Percentiles rank a stretch among this genome's conserved stretches.
Conservation (phyloP, 2,113 vertebrate species). For the Terrapene triunguis region DNA sequence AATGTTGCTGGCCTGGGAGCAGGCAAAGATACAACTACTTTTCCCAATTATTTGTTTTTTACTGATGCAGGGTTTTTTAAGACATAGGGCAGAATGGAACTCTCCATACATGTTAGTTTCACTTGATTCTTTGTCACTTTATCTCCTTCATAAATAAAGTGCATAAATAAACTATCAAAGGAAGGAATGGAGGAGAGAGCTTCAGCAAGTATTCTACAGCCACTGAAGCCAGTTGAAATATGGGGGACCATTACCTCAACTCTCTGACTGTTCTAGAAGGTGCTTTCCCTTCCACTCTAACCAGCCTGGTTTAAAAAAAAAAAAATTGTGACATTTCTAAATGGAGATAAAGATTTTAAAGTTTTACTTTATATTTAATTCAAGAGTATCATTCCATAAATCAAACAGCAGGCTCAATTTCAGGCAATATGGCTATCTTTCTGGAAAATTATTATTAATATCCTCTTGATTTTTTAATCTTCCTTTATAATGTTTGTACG, state of each 20-base stretch:
- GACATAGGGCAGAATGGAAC: not conserved
- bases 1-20: not conserved
- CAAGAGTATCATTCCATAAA: not conserved
- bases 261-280: not conserved
- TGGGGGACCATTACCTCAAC: not conserved
- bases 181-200: not conserved
- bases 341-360: not conserved
- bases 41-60: not conserved
- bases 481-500: not conserved
- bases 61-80: not conserved
- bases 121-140: not conserved
- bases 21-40: not conserved
- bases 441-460: not conserved
- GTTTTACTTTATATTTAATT: not conserved
- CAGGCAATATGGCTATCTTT: not conserved
- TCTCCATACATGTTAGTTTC: not conserved
- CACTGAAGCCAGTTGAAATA: not conserved
- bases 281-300: not conserved
- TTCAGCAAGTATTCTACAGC: not conserved
- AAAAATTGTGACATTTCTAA: not conserved
- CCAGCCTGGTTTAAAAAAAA: not conserved
- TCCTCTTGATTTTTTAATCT: not conserved
- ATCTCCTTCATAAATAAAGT: not conserved
- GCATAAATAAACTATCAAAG: not conserved
- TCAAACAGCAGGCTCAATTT: not conserved